Evolutionary conservation across 1,140 invertebrate species (phyloP).

Genomic region (Sarcophaga peregrina): DNA sequence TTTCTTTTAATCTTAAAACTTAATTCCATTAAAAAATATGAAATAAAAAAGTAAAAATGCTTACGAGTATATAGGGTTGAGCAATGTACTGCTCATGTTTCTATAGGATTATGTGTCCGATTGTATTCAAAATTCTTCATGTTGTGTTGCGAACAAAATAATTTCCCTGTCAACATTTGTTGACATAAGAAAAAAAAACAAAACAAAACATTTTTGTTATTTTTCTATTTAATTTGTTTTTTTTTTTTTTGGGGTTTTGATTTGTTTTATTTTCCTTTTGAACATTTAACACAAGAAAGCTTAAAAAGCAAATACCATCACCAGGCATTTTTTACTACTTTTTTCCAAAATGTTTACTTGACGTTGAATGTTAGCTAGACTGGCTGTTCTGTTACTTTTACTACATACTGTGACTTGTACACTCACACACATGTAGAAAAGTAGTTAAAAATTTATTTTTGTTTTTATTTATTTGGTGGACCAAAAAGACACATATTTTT

Average conservation of each 20-base stretch:
- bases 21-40: neutral
- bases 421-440: neutral
- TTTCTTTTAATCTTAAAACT: neutral
- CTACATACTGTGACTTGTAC: neutral
- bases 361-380: neutral
- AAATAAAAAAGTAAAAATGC: neutral
- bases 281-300: constrained; percentile 31
- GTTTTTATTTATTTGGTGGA: constrained; percentile 20
- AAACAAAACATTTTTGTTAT: constrained; percentile 33
- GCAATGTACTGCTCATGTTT: too few species aligned
- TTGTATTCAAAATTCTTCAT: too few species aligned
- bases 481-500: neutral
- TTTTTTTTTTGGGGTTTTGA: constrained; percentile 13
- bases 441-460: neutral
- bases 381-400: neutral
- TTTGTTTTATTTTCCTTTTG: neutral
- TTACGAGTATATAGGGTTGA: too few species aligned
- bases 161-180: constrained; percentile 11
- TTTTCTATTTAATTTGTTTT: neutral
- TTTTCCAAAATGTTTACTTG: neutral
- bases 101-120: too few species aligned
- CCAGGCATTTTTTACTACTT: constrained; percentile 1
- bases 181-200: neutral
- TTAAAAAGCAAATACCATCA: constrained; percentile 26
- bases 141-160: neutral